Percentiles rank a stretch among this genome's conserved stretches.
phyloP scores from a whole-genome alignment of 1,140 invertebrate species.

The Zaprionus africanus region DNA sequence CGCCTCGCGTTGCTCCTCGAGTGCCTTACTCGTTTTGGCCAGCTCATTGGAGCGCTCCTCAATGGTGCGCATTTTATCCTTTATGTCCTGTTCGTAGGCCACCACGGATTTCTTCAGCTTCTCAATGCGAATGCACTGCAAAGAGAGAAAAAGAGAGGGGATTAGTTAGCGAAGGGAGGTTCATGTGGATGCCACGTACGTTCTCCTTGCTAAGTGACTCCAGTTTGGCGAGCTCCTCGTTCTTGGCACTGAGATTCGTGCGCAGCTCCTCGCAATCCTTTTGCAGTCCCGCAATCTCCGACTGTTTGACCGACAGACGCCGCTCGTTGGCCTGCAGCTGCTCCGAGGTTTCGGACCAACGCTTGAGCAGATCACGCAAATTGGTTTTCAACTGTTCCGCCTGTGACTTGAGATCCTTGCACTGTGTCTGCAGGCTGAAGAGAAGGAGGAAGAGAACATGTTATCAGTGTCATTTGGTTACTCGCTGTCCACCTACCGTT shows the following conservation, averaged over 20 bases:
- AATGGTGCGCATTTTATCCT: slow-evolving; percentile 72
- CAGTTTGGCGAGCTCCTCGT: slow-evolving; percentile 66
- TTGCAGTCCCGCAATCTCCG: slow-evolving; percentile 62
- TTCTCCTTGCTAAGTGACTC: slow-evolving; percentile 70
- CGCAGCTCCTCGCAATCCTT: slow-evolving; percentile 66
- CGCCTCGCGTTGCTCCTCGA: slow-evolving; percentile 76
- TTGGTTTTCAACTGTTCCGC: slow-evolving; percentile 69
- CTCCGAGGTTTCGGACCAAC: slow-evolving; percentile 70
- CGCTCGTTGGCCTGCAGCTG: slow-evolving; percentile 70
- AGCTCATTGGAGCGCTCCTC: slow-evolving; percentile 73
- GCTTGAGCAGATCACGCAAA: slow-evolving; percentile 72
- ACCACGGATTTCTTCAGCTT: slow-evolving; percentile 74
- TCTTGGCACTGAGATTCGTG: slow-evolving; percentile 50
- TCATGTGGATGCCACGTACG: slow-evolving; percentile 28
- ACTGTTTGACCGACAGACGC: slow-evolving; percentile 63
- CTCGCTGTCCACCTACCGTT: slow-evolving; percentile 53
- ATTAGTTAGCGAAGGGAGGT: background rate
- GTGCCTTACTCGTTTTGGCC: slow-evolving; percentile 64
- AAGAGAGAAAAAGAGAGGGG: background rate
- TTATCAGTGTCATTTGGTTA: background rate
- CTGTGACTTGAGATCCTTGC: slow-evolving; percentile 76
- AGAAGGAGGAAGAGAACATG: background rate
- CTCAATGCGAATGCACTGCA: slow-evolving; percentile 70
- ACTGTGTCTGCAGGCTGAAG: slow-evolving; percentile 69
- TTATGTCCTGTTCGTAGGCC: slow-evolving; percentile 76